phyloP scores from a whole-genome alignment of 1,140 invertebrate genomes.

The Zaprionus capensis region DNA sequence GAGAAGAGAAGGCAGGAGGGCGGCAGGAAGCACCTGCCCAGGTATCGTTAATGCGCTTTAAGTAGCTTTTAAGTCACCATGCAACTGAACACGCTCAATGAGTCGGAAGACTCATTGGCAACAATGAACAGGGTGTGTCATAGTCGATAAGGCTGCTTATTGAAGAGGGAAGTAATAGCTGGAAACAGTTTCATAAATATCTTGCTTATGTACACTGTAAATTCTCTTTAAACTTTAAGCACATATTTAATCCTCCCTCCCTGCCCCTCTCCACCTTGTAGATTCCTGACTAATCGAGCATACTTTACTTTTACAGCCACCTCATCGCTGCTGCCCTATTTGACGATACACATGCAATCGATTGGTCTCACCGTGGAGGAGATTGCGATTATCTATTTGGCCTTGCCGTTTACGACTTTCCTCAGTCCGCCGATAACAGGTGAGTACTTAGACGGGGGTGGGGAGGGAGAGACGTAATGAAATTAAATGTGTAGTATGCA shows the following conservation, averaged over 20 bases:
- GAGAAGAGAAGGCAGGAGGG: neutral
- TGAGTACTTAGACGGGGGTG: constrained; percentile 81
- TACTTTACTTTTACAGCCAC: constrained; percentile 86
- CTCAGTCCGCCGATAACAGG: constrained; percentile 91
- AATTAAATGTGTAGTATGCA: constrained; percentile 24
- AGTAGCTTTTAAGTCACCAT: constrained; percentile 33
- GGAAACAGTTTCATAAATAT: neutral
- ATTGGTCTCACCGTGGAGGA: constrained; percentile 93
- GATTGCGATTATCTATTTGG: constrained; percentile 92
- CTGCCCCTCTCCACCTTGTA: neutral
- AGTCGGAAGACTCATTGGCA: neutral
- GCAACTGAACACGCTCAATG: constrained; percentile 16
- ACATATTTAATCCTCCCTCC: neutral
- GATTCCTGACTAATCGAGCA: neutral
- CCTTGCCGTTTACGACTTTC: constrained; percentile 92
- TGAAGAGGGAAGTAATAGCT: neutral
- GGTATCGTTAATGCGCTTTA: constrained; percentile 35
- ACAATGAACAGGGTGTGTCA: neutral
- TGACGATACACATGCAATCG: constrained; percentile 94
- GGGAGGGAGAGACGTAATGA: neutral
- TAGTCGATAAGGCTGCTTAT: neutral
- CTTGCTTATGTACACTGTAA: neutral
- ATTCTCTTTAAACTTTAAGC: neutral
- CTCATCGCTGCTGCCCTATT: constrained; percentile 91
- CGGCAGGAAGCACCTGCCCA: neutral